Percentiles rank a stretch among this genome's conserved stretches.
These are phyloP conservation scores for Polydrusus tereticollis DNA, from an alignment of 2,888 invertebrate species.

Conservation along the genomic window DNA sequence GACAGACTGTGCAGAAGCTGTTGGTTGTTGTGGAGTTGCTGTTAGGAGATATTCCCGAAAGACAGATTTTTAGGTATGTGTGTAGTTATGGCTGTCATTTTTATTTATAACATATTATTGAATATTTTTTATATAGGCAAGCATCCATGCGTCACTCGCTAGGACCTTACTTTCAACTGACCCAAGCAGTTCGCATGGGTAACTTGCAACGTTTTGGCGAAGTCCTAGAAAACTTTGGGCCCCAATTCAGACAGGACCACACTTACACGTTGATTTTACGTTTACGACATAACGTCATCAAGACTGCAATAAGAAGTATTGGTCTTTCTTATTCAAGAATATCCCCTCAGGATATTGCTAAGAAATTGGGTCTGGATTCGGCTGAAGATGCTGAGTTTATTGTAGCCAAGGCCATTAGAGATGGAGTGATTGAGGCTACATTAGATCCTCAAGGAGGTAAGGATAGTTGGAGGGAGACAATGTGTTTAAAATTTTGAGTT, in stretches of 20 bases:
- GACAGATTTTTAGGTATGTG: constrained; percentile 81
- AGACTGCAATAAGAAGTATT: constrained; percentile 96
- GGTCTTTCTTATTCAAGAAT: constrained; percentile 97
- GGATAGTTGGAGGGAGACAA: neutral
- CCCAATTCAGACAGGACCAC: constrained; percentile 93
- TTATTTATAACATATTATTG: neutral
- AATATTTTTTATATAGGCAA: constrained; percentile 73
- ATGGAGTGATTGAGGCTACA: constrained; percentile 98
- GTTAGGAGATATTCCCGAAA: constrained; percentile 97
- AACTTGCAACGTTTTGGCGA: constrained; percentile 95
- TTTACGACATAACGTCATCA: constrained; percentile 98
- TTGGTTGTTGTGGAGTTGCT: constrained; percentile 95
- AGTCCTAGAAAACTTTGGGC: constrained; percentile 90
- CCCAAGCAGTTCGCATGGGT: constrained; percentile 96
- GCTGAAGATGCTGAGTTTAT: constrained; percentile 99
- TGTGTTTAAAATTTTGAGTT: neutral
- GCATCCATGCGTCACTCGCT: constrained; percentile 89
- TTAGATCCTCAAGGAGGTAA: constrained; percentile 93
- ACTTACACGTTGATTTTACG: constrained; percentile 97
- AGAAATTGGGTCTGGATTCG: constrained; percentile 93
- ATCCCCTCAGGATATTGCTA: constrained; percentile 94
- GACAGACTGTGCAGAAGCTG: constrained; percentile 96
- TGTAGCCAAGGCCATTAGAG: constrained; percentile 97
- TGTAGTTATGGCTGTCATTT: neutral
- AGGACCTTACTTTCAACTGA: constrained; percentile 96